A percentile compares a stretch with the other conserved stretches of the same genome.
These are phyloP conservation scores for Cybosia mesomella DNA, from an alignment of 2,888 invertebrate species.

Conservation along the genomic window DNA sequence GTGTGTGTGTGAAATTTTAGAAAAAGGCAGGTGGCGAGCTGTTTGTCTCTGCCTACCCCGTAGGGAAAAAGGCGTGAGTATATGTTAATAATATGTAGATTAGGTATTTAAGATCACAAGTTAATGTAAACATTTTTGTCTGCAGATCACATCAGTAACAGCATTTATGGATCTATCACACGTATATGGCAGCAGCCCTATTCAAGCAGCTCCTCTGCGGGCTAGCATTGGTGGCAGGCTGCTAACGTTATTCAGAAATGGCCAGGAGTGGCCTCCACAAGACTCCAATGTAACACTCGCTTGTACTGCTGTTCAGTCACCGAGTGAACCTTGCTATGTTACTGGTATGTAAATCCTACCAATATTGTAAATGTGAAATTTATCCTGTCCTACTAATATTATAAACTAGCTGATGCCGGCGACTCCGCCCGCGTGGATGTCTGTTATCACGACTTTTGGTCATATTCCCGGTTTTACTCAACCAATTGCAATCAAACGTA, in stretches of 20 bases:
- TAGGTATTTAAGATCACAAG: neutral
- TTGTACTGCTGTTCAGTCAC: constrained; percentile 88
- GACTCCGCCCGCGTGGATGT: too few species aligned
- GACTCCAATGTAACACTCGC: constrained; percentile 89
- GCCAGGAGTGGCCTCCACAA: constrained; percentile 91
- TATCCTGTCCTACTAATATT: too few species aligned
- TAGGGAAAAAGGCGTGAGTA: too few species aligned
- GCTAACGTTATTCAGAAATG: constrained; percentile 87
- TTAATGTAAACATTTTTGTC: neutral
- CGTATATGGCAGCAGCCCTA: constrained; percentile 92
- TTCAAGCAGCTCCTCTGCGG: constrained; percentile 89
- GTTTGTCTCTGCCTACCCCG: too few species aligned
- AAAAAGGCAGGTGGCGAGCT: too few species aligned
- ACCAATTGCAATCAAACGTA: too few species aligned
- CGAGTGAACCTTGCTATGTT: constrained; percentile 91
- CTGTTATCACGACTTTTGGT: too few species aligned
- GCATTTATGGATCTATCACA: constrained; percentile 92
- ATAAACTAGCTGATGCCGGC: too few species aligned
- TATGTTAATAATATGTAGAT: too few species aligned
- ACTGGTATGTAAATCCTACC: constrained; percentile 84
- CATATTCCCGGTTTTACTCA: too few species aligned
- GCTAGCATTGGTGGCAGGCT: constrained; percentile 90
- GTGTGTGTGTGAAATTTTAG: too few species aligned
- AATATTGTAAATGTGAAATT: too few species aligned
- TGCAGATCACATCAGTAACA: constrained; percentile 89